Evolutionary conservation across 2,797 vertebrate genomes (phyloP).

Genomic region (Epinephelus coioides): DNA sequence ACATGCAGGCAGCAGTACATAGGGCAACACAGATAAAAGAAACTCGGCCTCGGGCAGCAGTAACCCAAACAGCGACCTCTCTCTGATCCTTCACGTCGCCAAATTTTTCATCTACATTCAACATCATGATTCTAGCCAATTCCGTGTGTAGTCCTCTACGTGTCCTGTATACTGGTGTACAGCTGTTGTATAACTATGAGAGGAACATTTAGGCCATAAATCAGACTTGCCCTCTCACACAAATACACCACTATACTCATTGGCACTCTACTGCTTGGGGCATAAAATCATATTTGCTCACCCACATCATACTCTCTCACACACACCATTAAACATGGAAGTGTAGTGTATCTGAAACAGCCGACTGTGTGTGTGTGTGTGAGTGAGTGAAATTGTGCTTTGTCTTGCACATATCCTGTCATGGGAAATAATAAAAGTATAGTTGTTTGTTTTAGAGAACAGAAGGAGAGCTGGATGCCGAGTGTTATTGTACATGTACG

Average conservation of each 20-base stretch:
- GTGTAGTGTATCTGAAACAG: background rate
- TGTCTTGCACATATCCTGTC: conserved; percentile 5
- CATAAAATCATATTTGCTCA: conserved; percentile 4
- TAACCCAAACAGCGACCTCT: conserved; percentile 7
- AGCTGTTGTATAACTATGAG: conserved; percentile 2
- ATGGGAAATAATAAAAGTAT: background rate
- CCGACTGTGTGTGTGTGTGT: background rate
- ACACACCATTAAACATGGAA: background rate
- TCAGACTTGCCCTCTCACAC: conserved; percentile 2
- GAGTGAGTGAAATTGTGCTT: background rate
- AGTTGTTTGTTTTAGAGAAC: background rate
- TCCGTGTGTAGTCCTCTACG: background rate
- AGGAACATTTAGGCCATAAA: background rate
- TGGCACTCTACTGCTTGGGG: background rate
- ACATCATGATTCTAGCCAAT: conserved; percentile 6
- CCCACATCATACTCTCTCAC: background rate
- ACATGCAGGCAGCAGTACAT: conserved; percentile 28
- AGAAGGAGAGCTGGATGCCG: background rate
- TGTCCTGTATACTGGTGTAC: background rate
- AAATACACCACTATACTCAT: background rate
- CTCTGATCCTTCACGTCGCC: conserved; percentile 19
- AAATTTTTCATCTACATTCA: conserved; percentile 28
- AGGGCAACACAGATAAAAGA: conserved; percentile 34
- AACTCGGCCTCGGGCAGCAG: conserved; percentile 23
- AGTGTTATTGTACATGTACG: conserved; percentile 3